phyloP scores from a whole-genome alignment of 2,113 vertebrate species.

The Amblyornis subalaris region DNA sequence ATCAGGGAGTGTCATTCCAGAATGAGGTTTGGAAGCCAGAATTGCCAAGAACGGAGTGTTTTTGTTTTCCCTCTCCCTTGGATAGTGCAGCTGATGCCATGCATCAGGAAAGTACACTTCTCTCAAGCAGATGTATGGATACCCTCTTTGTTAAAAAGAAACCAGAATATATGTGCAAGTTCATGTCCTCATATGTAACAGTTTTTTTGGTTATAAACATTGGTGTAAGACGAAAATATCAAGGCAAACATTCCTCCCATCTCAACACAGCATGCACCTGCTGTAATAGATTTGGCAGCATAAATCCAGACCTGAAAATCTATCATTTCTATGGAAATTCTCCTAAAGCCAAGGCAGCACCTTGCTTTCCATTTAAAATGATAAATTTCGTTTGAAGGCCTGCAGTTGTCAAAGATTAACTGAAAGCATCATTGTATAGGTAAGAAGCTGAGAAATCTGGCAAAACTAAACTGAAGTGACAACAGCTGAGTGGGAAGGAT shows the following conservation, averaged over 20 bases:
- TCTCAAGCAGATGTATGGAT: background rate
- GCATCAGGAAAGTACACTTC: accelerated
- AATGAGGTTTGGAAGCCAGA: background rate
- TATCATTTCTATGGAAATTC: background rate
- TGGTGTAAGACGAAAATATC: background rate
- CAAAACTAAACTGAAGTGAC: background rate
- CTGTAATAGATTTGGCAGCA: background rate
- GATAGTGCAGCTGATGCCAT: background rate
- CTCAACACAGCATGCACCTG: background rate
- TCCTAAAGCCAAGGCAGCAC: background rate
- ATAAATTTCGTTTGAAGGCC: background rate
- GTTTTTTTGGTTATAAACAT: background rate
- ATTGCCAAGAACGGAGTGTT: background rate
- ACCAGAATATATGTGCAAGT: background rate
- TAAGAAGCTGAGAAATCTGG: background rate
- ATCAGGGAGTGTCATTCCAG: background rate
- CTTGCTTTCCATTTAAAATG: background rate
- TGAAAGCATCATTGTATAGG: background rate
- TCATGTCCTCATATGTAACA: background rate
- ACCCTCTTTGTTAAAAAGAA: background rate
- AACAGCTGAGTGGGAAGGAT: background rate
- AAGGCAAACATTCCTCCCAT: background rate
- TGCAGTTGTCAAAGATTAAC: background rate
- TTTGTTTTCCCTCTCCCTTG: background rate
- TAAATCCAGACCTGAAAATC: background rate